Evolutionary conservation across 1,140 invertebrate species (phyloP).

Genomic region (Protaetia brevitarsis): DNA sequence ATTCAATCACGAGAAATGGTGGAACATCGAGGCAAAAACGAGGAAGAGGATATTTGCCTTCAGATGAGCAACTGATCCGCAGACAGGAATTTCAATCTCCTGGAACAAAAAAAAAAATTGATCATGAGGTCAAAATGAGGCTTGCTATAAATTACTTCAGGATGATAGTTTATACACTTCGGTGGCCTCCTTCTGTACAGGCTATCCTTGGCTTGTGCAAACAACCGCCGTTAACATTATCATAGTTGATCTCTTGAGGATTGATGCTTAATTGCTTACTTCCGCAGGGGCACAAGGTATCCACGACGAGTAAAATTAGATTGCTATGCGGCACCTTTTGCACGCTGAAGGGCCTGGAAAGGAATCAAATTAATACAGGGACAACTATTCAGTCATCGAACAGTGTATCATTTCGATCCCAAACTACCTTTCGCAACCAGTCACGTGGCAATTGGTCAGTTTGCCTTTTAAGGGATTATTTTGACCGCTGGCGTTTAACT

Average conservation of each 20-base stretch:
- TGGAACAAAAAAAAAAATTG: constrained; percentile 36
- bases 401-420: too few relatives aligned
- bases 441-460: constrained; percentile 84
- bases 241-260: constrained; percentile 65
- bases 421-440: constrained; percentile 89
- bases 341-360: constrained; percentile 80
- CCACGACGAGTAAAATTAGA: constrained; percentile 82
- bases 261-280: constrained; percentile 78
- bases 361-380: neutral
- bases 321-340: constrained; percentile 91
- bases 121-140: constrained; percentile 8
- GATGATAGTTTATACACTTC: constrained; percentile 85
- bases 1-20: constrained; percentile 23
- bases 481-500: constrained; percentile 72
- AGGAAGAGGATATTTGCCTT: constrained; percentile 28
- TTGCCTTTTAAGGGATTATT: constrained; percentile 81
- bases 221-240: constrained; percentile 42
- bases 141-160: constrained; percentile 59
- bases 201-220: constrained; percentile 44
- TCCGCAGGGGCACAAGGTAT: constrained; percentile 84
- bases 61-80: constrained; percentile 53
- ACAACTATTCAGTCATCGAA: too few relatives aligned
- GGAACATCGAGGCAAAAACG: constrained; percentile 14
- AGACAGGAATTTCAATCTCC: constrained; percentile 73
- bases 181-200: constrained; percentile 63